These are phyloP conservation scores for Antitype chi DNA, from an alignment of 2,888 invertebrate species.

Conservation along the genomic window DNA sequence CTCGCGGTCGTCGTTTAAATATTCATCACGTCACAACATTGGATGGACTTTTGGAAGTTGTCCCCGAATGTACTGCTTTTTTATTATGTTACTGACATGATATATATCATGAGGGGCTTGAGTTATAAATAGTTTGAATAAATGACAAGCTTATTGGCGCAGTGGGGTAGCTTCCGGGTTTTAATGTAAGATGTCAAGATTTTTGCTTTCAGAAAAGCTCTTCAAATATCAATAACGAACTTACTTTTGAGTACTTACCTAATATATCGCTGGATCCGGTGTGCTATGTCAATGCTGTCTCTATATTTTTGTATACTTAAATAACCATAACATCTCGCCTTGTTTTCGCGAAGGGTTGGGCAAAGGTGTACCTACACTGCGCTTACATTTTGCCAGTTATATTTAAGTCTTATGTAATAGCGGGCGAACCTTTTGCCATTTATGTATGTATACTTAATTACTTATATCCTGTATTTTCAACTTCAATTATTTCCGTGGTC, in stretches of 20 bases:
- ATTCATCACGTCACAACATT: constrained; percentile 54
- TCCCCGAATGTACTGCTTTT: constrained; percentile 49
- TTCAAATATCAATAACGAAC: constrained; percentile 8
- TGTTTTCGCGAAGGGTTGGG: too few relatives aligned
- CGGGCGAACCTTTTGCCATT: background rate
- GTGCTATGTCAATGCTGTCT: background rate
- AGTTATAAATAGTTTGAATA: constrained; percentile 34
- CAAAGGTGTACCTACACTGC: too few relatives aligned
- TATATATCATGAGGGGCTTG: constrained; percentile 20
- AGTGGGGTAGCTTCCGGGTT: background rate
- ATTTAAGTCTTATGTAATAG: too few relatives aligned
- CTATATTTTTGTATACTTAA: background rate
- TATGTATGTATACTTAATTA: too few relatives aligned
- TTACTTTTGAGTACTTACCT: background rate
- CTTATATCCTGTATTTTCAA: background rate
- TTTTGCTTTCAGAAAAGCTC: background rate
- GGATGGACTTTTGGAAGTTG: constrained; percentile 55
- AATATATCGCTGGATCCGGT: background rate
- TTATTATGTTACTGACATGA: constrained; percentile 50
- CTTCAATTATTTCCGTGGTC: background rate
- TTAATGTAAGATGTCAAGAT: constrained; percentile 5
- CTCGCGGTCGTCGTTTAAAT: constrained; percentile 45
- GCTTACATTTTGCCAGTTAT: too few relatives aligned
- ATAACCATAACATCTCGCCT: too few relatives aligned
- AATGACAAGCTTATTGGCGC: constrained; percentile 42